phyloP scores from a whole-genome alignment of 2,888 invertebrate species.

The Chirona hameri region DNA sequence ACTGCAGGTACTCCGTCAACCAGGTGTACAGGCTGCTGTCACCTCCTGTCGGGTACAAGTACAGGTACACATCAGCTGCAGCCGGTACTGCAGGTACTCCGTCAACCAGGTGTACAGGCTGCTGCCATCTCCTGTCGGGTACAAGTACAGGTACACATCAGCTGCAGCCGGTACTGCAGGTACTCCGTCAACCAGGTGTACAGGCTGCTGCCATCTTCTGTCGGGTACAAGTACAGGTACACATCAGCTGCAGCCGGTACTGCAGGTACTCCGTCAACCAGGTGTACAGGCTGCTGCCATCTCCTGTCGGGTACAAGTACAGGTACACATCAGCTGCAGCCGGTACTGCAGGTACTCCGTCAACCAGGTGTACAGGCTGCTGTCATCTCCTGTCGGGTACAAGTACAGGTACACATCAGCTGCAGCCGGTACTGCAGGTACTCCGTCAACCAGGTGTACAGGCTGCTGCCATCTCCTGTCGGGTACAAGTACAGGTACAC shows the following conservation, averaged over 20 bases:
- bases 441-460: background rate
- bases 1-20: conserved; percentile 5
- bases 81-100: conserved; percentile 4
- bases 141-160: background rate
- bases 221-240: no score
- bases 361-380: background rate
- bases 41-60: background rate
- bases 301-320: background rate
- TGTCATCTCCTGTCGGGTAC: background rate
- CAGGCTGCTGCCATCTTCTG: background rate
- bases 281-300: background rate
- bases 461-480: background rate
- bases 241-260: background rate
- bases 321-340: background rate
- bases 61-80: background rate
- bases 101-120: background rate
- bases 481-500: no score
- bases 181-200: background rate
- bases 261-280: conserved; percentile 5
- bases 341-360: conserved; percentile 5
- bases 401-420: background rate
- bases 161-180: background rate
- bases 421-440: conserved; percentile 5
- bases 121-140: background rate
- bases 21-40: background rate